These are phyloP conservation scores for Thalassoma bifasciatum DNA, from an alignment of 2,113 vertebrate genomes.

Conservation along the genomic window DNA sequence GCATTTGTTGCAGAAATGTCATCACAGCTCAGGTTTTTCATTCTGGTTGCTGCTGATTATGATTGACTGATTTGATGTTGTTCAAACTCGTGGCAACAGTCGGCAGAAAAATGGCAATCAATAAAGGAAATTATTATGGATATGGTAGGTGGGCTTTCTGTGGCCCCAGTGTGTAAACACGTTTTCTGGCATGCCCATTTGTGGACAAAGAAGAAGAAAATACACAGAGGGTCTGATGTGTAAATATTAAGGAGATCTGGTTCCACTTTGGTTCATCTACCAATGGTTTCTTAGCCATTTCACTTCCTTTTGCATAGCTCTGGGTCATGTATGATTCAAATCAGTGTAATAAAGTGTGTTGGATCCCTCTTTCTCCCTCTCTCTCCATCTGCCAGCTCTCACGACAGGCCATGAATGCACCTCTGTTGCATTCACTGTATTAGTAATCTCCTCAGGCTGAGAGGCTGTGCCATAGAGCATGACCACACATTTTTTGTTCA, in stretches of 20 bases:
- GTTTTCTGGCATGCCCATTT: conserved; percentile 7
- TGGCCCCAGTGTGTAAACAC: conserved; percentile 3
- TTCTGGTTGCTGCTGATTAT: conserved; percentile 27
- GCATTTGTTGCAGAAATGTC: conserved; percentile 55
- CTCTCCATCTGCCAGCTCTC: conserved; percentile 35
- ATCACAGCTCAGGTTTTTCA: conserved; percentile 29
- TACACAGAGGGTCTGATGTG: conserved; percentile 20
- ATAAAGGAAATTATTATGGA: conserved; percentile 45
- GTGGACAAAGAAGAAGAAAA: background rate
- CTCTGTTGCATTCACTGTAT: conserved; percentile 71
- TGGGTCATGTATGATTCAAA: conserved; percentile 46
- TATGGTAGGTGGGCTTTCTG: conserved; percentile 8
- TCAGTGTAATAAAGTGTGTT: conserved; percentile 49
- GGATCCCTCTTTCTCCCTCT: conserved; percentile 18
- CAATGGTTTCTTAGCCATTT: conserved; percentile 22
- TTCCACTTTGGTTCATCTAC: conserved; percentile 33
- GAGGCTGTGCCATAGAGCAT: conserved; percentile 72
- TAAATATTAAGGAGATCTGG: conserved; percentile 50
- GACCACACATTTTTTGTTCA: conserved; percentile 72
- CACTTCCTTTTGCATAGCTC: conserved; percentile 18
- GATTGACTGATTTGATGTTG: conserved; percentile 42
- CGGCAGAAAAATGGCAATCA: conserved; percentile 45
- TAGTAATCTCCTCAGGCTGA: conserved; percentile 77
- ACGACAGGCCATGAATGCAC: conserved; percentile 61
- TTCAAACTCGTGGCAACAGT: conserved; percentile 39